phyloP scores from a whole-genome alignment of 2,888 invertebrate genomes.

The Arrhopalites spinosus region DNA sequence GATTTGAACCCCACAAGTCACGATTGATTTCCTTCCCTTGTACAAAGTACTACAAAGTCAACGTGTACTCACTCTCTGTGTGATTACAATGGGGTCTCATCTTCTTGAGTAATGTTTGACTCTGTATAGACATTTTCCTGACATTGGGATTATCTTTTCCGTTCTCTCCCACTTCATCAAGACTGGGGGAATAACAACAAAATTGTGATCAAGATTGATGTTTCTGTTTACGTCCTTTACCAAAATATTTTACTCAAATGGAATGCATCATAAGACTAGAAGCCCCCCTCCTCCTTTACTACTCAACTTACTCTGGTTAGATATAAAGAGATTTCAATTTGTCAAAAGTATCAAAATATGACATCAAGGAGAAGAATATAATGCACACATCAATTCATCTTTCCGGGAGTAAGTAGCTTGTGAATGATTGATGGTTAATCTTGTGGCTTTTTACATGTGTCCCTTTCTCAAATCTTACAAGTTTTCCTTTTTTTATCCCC shows the following conservation, averaged over 20 bases:
- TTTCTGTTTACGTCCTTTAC: constrained; percentile 38
- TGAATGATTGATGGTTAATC: constrained; percentile 10
- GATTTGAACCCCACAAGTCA: neutral
- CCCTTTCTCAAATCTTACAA: neutral
- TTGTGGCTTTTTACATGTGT: neutral
- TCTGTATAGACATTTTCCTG: neutral
- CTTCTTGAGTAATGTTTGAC: neutral
- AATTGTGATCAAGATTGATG: constrained; percentile 41
- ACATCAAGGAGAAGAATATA: constrained; percentile 8
- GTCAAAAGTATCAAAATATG: constrained; percentile 19
- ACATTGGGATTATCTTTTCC: constrained; percentile 30
- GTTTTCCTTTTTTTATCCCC: neutral
- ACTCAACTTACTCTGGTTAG: too few species aligned
- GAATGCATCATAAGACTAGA: constrained; percentile 16
- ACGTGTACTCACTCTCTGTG: neutral
- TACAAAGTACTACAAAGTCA: neutral
- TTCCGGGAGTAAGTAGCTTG: constrained; percentile 9
- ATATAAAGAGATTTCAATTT: constrained; percentile 33
- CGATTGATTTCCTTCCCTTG: constrained; percentile 25
- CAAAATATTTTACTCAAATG: constrained; percentile 31
- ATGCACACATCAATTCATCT: constrained; percentile 28
- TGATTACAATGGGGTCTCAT: neutral
- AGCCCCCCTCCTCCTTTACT: too few species aligned
- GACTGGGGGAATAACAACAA: constrained; percentile 28
- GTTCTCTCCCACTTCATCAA: constrained; percentile 27